These are phyloP conservation scores for Clarias pachynema DNA, from an alignment of 2,797 vertebrate genomes.

Conservation along the genomic window DNA sequence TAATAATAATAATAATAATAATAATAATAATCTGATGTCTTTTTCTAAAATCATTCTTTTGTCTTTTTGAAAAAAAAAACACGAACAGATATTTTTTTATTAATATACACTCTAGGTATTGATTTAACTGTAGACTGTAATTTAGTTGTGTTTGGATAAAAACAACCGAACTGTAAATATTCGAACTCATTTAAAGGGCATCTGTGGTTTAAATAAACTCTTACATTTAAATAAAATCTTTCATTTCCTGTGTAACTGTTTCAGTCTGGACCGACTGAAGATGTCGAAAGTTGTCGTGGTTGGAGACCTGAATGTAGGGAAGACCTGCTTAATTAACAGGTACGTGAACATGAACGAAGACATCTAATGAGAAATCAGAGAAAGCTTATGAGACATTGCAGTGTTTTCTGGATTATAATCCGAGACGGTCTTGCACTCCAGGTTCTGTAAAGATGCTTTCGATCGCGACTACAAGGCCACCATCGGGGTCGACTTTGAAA, in stretches of 20 bases:
- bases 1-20: no score
- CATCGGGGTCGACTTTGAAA: slow-evolving; percentile 93
- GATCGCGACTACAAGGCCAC: slow-evolving; percentile 91
- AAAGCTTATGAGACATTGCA: background rate
- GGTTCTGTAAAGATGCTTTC: slow-evolving; percentile 90
- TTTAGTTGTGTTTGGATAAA: background rate
- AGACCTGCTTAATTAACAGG: slow-evolving; percentile 93
- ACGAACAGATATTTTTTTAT: no score
- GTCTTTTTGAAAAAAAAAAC: no score
- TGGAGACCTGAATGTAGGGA: slow-evolving; percentile 90
- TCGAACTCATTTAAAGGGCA: background rate
- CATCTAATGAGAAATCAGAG: no score
- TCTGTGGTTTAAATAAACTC: background rate
- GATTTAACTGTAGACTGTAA: background rate
- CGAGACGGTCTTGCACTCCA: slow-evolving; percentile 57
- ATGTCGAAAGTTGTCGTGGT: slow-evolving; percentile 93
- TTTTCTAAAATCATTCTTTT: no score
- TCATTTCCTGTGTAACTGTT: slow-evolving; percentile 23
- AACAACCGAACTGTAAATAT: background rate
- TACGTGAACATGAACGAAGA: slow-evolving; percentile 52
- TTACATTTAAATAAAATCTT: no score
- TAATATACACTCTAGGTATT: no score
- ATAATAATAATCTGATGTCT: no score
- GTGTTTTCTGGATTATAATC: background rate
- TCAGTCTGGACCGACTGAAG: slow-evolving; percentile 76